Evolutionary conservation across 2,797 vertebrate genomes (phyloP).

Genomic region (Girardinus metallicus): DNA sequence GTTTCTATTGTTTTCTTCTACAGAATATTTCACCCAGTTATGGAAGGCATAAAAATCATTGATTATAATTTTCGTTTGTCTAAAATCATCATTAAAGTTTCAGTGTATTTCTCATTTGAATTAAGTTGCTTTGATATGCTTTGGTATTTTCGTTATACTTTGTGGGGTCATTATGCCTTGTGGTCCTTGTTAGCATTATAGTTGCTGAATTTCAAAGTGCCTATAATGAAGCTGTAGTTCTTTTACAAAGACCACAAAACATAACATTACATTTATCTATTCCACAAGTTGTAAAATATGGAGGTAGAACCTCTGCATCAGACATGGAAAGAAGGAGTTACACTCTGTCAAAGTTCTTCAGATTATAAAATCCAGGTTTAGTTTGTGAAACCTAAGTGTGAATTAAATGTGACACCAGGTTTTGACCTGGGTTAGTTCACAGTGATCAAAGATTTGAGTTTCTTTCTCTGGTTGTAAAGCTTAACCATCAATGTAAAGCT

Average conservation of each 20-base stretch:
- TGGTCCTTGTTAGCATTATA: background rate
- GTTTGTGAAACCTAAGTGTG: background rate
- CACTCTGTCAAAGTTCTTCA: background rate
- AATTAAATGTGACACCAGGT: background rate
- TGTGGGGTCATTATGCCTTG: background rate
- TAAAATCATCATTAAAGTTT: background rate
- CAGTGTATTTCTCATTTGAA: background rate
- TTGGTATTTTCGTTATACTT: background rate
- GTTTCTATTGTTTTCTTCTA: constrained; percentile 8
- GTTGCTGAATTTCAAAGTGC: background rate
- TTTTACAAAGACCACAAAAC: background rate
- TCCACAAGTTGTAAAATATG: background rate
- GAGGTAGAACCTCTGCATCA: background rate
- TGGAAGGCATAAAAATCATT: background rate
- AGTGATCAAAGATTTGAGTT: background rate
- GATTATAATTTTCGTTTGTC: background rate
- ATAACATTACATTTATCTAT: background rate
- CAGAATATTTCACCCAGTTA: background rate
- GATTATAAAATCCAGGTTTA: background rate
- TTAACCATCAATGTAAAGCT: background rate
- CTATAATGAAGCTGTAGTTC: background rate
- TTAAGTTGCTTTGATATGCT: background rate
- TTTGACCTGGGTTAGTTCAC: background rate
- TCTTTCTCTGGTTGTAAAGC: background rate
- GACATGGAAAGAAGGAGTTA: background rate